phyloP scores from a whole-genome alignment of 1,140 invertebrate species.

The Goniozus legneri region DNA sequence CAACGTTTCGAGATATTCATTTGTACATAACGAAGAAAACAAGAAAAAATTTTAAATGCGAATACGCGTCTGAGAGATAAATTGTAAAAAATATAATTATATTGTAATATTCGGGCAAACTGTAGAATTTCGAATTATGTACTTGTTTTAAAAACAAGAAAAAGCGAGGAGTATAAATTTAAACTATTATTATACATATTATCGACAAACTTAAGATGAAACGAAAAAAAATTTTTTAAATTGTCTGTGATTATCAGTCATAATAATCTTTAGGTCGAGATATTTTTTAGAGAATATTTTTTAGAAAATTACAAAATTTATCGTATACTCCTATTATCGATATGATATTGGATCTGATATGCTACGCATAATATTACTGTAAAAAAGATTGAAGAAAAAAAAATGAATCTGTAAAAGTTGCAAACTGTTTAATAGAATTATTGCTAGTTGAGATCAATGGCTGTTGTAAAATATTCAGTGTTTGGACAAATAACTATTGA shows the following conservation, averaged over 20 bases:
- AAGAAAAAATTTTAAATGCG: slow-evolving; percentile 29
- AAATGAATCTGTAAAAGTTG: slow-evolving; percentile 32
- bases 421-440: slow-evolving; percentile 48
- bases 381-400: slow-evolving; percentile 15
- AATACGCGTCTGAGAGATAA: slow-evolving; percentile 34
- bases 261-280: slow-evolving; percentile 55
- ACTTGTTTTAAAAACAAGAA: slow-evolving; percentile 29
- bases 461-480: slow-evolving; percentile 54
- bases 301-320: slow-evolving; percentile 56
- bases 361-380: slow-evolving; percentile 35
- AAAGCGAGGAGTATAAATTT: background rate
- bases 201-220: slow-evolving; percentile 21
- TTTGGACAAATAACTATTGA: slow-evolving; percentile 52
- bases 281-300: slow-evolving; percentile 56
- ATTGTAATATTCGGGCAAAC: slow-evolving; percentile 37
- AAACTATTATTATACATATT: slow-evolving; percentile 12
- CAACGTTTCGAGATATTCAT: too few species aligned
- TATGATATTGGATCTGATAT: slow-evolving; percentile 48
- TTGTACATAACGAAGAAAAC: too few species aligned
- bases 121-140: slow-evolving; percentile 36
- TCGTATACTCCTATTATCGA: slow-evolving; percentile 51
- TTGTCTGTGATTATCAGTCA: slow-evolving; percentile 55
- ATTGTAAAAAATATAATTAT: slow-evolving; percentile 23
- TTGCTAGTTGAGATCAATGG: slow-evolving; percentile 48
- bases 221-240: slow-evolving; percentile 42